phyloP scores from a whole-genome alignment of 2,113 vertebrate genomes.

The Seriola aureovittata region DNA sequence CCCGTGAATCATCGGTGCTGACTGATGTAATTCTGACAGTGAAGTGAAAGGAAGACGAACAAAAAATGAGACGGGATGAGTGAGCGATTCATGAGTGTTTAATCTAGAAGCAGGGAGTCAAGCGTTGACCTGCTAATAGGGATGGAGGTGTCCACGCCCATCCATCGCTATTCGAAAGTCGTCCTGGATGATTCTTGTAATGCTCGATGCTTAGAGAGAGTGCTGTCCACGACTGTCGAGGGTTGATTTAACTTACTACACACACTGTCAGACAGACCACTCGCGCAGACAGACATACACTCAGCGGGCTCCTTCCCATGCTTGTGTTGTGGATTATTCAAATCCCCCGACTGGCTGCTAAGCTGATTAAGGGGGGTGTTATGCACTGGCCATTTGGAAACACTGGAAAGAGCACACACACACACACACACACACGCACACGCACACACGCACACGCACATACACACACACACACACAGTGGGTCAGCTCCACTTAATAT shows the following conservation, averaged over 20 bases:
- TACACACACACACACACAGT: constrained; percentile 10
- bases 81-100: constrained; percentile 23
- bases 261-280: constrained; percentile 47
- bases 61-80: not conserved
- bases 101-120: constrained; percentile 28
- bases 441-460: not conserved
- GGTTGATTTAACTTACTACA: constrained; percentile 53
- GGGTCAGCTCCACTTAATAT: constrained; percentile 46
- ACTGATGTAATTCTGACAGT: constrained; percentile 23
- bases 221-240: constrained; percentile 30
- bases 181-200: constrained; percentile 31
- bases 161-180: constrained; percentile 5
- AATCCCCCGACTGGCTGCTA: constrained; percentile 77
- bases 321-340: constrained; percentile 79
- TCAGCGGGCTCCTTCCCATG: constrained; percentile 66
- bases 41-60: constrained; percentile 5
- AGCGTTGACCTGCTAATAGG: constrained; percentile 36
- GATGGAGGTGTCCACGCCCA: not conserved
- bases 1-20: constrained; percentile 15
- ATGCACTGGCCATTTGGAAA: constrained; percentile 77
- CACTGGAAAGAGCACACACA: constrained; percentile 52
- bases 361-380: constrained; percentile 74
- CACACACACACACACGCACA: not conserved
- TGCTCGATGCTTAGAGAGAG: constrained; percentile 32
- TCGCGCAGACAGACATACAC: constrained; percentile 58